Conservation (phyloP, 2,888 invertebrate species). For the Atrina japonica region DNA sequence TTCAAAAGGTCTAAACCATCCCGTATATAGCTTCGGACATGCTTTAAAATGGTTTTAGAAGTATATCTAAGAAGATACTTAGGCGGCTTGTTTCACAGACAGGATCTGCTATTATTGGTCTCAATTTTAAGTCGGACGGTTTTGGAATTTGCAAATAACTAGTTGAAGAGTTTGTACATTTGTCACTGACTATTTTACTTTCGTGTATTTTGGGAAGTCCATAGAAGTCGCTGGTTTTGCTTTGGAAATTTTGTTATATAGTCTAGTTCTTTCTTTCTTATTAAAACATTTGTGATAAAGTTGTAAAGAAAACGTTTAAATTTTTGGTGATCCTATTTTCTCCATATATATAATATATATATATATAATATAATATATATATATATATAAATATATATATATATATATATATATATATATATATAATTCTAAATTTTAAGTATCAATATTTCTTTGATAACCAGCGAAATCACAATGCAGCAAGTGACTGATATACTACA, state of each 20-base stretch:
- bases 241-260: conserved; percentile 31
- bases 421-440: no score
- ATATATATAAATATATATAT: no score
- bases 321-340: no score
- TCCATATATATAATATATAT: no score
- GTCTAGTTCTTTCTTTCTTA: conserved; percentile 9
- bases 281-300: background rate
- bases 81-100: conserved; percentile 34
- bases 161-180: conserved; percentile 5
- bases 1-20: conserved; percentile 39
- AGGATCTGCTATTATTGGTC: conserved; percentile 42
- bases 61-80: conserved; percentile 36
- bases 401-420: no score
- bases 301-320: no score
- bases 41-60: conserved; percentile 38
- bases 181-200: conserved; percentile 13
- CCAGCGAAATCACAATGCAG: no score
- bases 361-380: no score
- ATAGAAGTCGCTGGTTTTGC: conserved; percentile 34
- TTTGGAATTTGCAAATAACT: conserved; percentile 15
- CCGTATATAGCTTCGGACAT: conserved; percentile 35
- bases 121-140: conserved; percentile 35
- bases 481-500: no score
- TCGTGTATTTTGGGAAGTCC: conserved; percentile 40
- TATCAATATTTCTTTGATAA: no score